Evolutionary conservation across 1,140 invertebrate species (phyloP).

Genomic region (Rhopalosiphum padi): DNA sequence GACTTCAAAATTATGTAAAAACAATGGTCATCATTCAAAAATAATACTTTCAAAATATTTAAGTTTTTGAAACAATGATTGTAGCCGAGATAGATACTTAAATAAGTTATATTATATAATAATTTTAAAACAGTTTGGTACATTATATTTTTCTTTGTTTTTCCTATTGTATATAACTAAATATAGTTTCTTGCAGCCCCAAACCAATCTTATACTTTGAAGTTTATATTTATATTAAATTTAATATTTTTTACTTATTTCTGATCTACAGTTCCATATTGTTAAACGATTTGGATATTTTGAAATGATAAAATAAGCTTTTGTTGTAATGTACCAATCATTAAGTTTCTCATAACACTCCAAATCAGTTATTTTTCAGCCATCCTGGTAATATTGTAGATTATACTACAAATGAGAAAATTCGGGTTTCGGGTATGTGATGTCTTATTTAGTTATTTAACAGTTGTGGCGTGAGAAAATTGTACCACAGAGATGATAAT

Average conservation of each 20-base stretch:
- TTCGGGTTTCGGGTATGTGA: not conserved
- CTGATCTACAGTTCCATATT: not conserved
- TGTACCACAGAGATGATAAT: not conserved
- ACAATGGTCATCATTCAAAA: too few relatives aligned
- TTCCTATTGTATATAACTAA: not conserved
- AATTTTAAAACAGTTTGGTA: too few relatives aligned
- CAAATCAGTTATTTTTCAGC: not conserved
- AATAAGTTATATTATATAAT: too few relatives aligned
- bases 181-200: not conserved
- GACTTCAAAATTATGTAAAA: too few relatives aligned
- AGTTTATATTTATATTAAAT: not conserved
- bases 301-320: not conserved
- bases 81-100: too few relatives aligned
- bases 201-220: not conserved
- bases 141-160: not conserved
- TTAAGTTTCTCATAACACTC: not conserved
- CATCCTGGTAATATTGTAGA: not conserved
- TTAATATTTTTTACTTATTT: not conserved
- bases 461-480: not conserved
- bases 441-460: not conserved
- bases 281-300: not conserved
- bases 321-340: not conserved
- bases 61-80: too few relatives aligned
- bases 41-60: too few relatives aligned
- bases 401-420: not conserved